Evolutionary conservation across 2,113 vertebrate species (phyloP).

Genomic region (Xiphophorus hellerii): DNA sequence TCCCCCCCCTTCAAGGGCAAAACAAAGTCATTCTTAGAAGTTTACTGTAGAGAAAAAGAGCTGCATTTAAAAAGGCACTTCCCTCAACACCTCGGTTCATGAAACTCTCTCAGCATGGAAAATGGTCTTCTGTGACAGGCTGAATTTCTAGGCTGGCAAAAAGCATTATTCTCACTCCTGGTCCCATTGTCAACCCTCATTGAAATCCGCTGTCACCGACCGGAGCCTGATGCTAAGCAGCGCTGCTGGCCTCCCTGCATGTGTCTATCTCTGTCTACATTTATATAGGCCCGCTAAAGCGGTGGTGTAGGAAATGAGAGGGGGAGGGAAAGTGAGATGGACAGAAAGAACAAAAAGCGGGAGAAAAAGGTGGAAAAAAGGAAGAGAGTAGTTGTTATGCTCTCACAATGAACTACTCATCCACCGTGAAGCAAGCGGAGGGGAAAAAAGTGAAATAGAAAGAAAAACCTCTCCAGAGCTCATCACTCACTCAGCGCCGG

Average conservation of each 20-base stretch:
- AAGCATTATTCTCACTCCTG: slow-evolving; percentile 82
- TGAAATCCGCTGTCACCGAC: slow-evolving; percentile 79
- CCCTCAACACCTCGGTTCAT: slow-evolving; percentile 61
- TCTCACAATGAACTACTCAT: slow-evolving; percentile 67
- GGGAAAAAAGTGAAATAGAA: slow-evolving; percentile 20
- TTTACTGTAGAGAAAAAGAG: slow-evolving; percentile 34
- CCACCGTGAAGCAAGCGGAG: slow-evolving; percentile 59
- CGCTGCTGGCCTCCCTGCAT: slow-evolving; percentile 72
- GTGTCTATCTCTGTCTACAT: slow-evolving; percentile 76
- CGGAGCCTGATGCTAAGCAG: slow-evolving; percentile 73
- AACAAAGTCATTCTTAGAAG: slow-evolving; percentile 17
- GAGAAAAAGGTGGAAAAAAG: neutral
- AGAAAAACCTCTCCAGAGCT: slow-evolving; percentile 65
- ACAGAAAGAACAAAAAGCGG: slow-evolving; percentile 16
- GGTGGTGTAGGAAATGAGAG: slow-evolving; percentile 64
- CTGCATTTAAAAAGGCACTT: slow-evolving; percentile 61
- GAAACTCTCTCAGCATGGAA: slow-evolving; percentile 61
- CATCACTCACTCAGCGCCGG: slow-evolving; percentile 76
- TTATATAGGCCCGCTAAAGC: slow-evolving; percentile 57
- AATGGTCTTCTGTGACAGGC: slow-evolving; percentile 77
- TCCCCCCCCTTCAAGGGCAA: neutral
- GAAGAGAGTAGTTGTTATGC: slow-evolving; percentile 54
- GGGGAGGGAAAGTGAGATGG: slow-evolving; percentile 48
- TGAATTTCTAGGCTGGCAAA: slow-evolving; percentile 82
- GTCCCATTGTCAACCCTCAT: slow-evolving; percentile 81